Conservation (phyloP, 1,140 invertebrate species). For the Latrodectus geometricus region DNA sequence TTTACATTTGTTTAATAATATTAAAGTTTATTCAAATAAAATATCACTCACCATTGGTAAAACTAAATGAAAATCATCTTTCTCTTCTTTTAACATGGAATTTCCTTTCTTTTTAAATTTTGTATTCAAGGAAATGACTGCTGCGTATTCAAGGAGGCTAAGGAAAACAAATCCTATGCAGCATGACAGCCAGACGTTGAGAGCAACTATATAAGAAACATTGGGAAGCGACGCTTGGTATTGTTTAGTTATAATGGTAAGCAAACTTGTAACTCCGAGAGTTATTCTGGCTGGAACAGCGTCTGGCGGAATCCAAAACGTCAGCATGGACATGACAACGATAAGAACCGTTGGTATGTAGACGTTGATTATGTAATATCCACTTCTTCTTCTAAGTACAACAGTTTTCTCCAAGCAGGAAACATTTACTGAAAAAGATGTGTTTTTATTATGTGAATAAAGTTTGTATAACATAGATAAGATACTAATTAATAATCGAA, state of each 20-base stretch:
- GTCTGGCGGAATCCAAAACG: slow-evolving; percentile 67
- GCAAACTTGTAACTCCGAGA: slow-evolving; percentile 47
- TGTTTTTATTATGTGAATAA: no score
- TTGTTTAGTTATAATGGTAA: slow-evolving; percentile 58
- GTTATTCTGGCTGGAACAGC: slow-evolving; percentile 66
- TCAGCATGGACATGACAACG: slow-evolving; percentile 67
- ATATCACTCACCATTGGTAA: slow-evolving; percentile 28
- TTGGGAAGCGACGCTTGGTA: slow-evolving; percentile 45
- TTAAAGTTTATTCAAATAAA: neutral
- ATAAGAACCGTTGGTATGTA: slow-evolving; percentile 67
- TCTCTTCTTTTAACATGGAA: neutral
- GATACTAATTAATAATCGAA: no score
- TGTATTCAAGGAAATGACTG: slow-evolving; percentile 27
- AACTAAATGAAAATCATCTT: neutral
- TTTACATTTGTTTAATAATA: no score
- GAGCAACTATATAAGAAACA: slow-evolving; percentile 72
- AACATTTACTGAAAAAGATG: neutral
- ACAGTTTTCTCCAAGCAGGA: slow-evolving; percentile 34
- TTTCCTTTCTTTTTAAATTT: neutral
- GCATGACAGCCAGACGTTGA: slow-evolving; percentile 89
- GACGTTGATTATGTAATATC: slow-evolving; percentile 67
- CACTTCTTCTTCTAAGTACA: slow-evolving; percentile 61
- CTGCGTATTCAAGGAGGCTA: slow-evolving; percentile 76
- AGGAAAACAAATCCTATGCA: slow-evolving; percentile 89
- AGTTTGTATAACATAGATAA: no score